Base-by-base conservation (phyloP, 2,888 invertebrate genomes). In the Bedellia somnulentella region DNA sequence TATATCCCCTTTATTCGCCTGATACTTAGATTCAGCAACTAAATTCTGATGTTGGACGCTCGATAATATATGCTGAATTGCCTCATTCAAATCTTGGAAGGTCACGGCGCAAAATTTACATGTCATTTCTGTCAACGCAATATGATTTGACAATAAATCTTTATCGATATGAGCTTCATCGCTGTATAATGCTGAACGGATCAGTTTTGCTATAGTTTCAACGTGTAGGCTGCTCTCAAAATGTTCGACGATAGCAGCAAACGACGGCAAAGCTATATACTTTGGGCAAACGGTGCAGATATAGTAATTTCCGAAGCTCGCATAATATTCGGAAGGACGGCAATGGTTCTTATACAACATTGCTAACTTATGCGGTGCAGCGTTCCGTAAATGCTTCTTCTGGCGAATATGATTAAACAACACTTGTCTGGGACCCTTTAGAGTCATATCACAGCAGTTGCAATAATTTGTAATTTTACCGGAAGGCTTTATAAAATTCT, bases 351-450 rank as follows among this genome's bases (percentile, higher is more conserved):
- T 68, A 40, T 68, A 75, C 0, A 75, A 43, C 44, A 67, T 38
- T 0, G 55, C 39, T 0, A 75, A 46, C 31, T 75, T 75, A 4
- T 56, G 44, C 3, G 75, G 75, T 0, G 75, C 75, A 0, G 73
- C 68, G 43, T 75, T 73, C 4, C 75, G 45, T 26, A 75, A 38
- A 44, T 75, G 75, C 39, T 75, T 75, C 44, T 75, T 75, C 44
- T 75, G 75, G 1, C 75, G 63, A 3, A 73, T 68, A 27, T 75
- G 75, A 28, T 73, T 75, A 46, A 75, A 75, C 2, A 75, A 41
- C 13, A 75, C 68, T 40, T 75, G 75, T 3, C 75, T 44, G 0
- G 73, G 73, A 2, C 75, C 75, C 30, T 75, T 75, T 25, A 75
- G 30, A 1, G 62, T 68, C 64, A 73, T 66, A 11, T 71, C 75